Percentiles rank a stretch among this genome's conserved stretches.
Conservation (phyloP, 2,888 invertebrate genomes). For the Anarsia innoxiella region DNA sequence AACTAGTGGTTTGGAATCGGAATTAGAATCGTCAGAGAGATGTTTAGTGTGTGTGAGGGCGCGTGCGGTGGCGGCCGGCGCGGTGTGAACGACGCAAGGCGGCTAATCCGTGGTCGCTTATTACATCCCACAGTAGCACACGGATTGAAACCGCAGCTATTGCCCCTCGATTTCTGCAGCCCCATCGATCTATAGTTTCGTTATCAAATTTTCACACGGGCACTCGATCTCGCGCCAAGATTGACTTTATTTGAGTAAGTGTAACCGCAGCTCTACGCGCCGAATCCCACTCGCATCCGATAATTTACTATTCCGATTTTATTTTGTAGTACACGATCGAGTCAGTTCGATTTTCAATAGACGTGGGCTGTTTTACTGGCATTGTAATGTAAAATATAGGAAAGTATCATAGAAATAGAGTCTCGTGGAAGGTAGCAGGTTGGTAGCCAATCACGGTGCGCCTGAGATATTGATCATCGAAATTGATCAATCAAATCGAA, state of each 20-base stretch:
- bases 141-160: conserved; percentile 66
- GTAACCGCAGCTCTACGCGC: conserved; percentile 61
- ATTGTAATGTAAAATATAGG: conserved; percentile 52
- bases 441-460: conserved; percentile 65
- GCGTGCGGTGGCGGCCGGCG: conserved; percentile 12
- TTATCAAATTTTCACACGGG: conserved; percentile 75
- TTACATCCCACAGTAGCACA: conserved; percentile 70
- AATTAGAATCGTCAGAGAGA: background rate
- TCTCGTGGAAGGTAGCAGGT: conserved; percentile 31
- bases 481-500: conserved; percentile 74
- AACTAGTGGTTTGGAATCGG: conserved; percentile 4
- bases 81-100: conserved; percentile 23
- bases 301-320: conserved; percentile 31
- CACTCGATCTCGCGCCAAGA: conserved; percentile 55
- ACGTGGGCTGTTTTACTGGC: conserved; percentile 32
- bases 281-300: conserved; percentile 28
- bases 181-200: conserved; percentile 70
- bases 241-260: conserved; percentile 74
- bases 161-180: conserved; percentile 62
- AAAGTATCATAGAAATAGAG: conserved; percentile 36
- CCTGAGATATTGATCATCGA: conserved; percentile 68
- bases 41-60: conserved; percentile 7
- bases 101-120: conserved; percentile 60
- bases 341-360: conserved; percentile 31
- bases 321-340: conserved; percentile 44